Conservation (phyloP, 2,113 vertebrate species). For the Tyto alba region DNA sequence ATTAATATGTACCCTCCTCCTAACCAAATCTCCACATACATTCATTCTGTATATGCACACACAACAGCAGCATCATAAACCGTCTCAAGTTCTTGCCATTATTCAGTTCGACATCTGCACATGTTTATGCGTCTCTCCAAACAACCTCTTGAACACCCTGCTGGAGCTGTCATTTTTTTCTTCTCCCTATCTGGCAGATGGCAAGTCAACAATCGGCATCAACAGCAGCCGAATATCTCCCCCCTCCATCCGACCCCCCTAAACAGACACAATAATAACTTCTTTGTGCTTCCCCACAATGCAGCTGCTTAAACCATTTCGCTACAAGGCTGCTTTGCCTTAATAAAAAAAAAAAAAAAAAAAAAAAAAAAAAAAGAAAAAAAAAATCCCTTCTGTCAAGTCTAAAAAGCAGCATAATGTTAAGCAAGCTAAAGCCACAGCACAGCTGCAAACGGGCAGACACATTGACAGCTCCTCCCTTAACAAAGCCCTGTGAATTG, state of each 20-base stretch:
- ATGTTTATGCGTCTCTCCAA: slow-evolving; percentile 88
- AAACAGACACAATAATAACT: slow-evolving; percentile 91
- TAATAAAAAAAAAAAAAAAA: slow-evolving; percentile 77
- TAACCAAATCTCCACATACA: slow-evolving; percentile 76
- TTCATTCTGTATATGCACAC: slow-evolving; percentile 77
- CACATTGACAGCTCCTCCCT: slow-evolving; percentile 84
- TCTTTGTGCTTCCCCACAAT: slow-evolving; percentile 90
- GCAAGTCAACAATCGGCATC: slow-evolving; percentile 94
- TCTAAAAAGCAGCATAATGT: slow-evolving; percentile 87
- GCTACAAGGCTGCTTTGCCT: slow-evolving; percentile 84
- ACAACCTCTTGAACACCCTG: slow-evolving; percentile 84
- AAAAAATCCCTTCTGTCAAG: slow-evolving; percentile 84
- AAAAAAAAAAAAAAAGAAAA: slow-evolving; percentile 68
- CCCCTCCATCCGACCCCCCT: slow-evolving; percentile 73
- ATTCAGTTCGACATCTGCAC: slow-evolving; percentile 94
- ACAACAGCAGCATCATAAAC: slow-evolving; percentile 84
- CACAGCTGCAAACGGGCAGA: slow-evolving; percentile 86
- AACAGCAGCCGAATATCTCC: slow-evolving; percentile 85
- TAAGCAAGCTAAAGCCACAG: slow-evolving; percentile 84
- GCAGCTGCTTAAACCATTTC: slow-evolving; percentile 89
- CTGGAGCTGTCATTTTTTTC: slow-evolving; percentile 86
- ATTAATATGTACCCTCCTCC: slow-evolving; percentile 74
- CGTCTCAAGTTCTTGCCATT: slow-evolving; percentile 88
- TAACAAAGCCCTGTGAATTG: slow-evolving; percentile 84
- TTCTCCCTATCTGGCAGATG: slow-evolving; percentile 95